Base-by-base conservation (phyloP, 2,113 vertebrate genomes). In the Campylomormyrus numenius region DNA sequence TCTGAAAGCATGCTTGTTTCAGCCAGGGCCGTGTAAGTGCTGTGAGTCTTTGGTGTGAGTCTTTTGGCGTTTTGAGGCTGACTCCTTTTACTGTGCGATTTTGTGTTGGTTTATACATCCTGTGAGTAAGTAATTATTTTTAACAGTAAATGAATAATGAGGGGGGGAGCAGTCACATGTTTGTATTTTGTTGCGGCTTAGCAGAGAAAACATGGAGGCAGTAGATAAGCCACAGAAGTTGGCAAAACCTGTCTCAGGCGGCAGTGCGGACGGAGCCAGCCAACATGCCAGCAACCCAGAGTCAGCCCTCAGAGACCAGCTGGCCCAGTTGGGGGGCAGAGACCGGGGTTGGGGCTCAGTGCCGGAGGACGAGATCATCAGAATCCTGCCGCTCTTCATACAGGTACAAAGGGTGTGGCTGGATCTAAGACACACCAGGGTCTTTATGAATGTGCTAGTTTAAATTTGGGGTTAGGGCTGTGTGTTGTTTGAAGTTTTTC, bases 171-270 rank as follows among this genome's bases (percentile, higher is more conserved):
- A n/a, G 49, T 87, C 85, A 87, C 48, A 52, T 50, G 85, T 50
- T 39, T 80, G n/a, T 52, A 19, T 46, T 89, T 88, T 21, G 86
- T 53, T 50, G n/a, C 35, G 11, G 19, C 77, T 50, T 62, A 52
- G 49, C 46, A 39, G 94, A 94, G 92, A 92, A 85, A 83, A 87
- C n/a, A 90, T 31, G 50, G 74, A 88, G 58, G 94, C 93, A 86
- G 93, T 91, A 80, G 94, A 95, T 52, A 93, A 96, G 93, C 95
- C 94, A 0, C 95, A 94, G 39, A 96, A 96, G 92, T 91, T 96
- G 90, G 92, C 91, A 84, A 92, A 91, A 46, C 91, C 91, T 91
- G 93, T 93, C 56, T 3, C 92, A 88, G 94, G 93, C 83, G 84
- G 48, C n/a, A 91, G 91, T 31, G 52, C 92, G 89, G 87, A 88